Conservation (phyloP, 2,888 invertebrate genomes). For the Hemistola chrysoprasaria region DNA sequence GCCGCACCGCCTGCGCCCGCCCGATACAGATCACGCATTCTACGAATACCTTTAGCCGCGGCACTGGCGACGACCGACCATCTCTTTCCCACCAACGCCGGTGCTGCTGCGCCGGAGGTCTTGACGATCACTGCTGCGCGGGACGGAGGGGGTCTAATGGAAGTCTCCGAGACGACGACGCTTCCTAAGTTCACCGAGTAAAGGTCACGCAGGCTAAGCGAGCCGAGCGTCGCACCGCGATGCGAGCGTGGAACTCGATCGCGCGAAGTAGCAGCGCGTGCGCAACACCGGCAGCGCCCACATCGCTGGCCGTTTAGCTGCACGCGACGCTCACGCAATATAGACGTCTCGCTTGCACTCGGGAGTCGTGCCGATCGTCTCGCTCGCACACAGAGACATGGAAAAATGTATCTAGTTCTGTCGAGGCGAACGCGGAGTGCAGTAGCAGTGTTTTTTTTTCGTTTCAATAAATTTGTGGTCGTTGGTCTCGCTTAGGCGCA, state of each 20-base stretch:
- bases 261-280: constrained; percentile 76
- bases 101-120: constrained; percentile 60
- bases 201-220: constrained; percentile 79
- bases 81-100: constrained; percentile 72
- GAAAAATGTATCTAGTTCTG: constrained; percentile 82
- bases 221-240: constrained; percentile 74
- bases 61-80: constrained; percentile 65
- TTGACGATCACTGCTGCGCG: constrained; percentile 54
- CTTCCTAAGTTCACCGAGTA: constrained; percentile 81
- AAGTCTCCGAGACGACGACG: constrained; percentile 77
- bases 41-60: constrained; percentile 79
- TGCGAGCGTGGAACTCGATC: constrained; percentile 74
- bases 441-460: constrained; percentile 77
- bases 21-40: constrained; percentile 83
- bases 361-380: constrained; percentile 30
- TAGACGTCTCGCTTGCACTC: constrained; percentile 54
- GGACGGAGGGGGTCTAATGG: constrained; percentile 74
- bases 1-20: constrained; percentile 62
- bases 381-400: constrained; percentile 65
- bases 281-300: constrained; percentile 82
- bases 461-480: constrained; percentile 81
- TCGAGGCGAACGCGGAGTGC: constrained; percentile 78
- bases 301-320: constrained; percentile 74
- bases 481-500: constrained; percentile 77
- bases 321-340: constrained; percentile 49